Percentiles rank a stretch among this genome's conserved stretches.
These are phyloP conservation scores for Capitulum mitella DNA, from an alignment of 2,888 invertebrate genomes.

Conservation along the genomic window DNA sequence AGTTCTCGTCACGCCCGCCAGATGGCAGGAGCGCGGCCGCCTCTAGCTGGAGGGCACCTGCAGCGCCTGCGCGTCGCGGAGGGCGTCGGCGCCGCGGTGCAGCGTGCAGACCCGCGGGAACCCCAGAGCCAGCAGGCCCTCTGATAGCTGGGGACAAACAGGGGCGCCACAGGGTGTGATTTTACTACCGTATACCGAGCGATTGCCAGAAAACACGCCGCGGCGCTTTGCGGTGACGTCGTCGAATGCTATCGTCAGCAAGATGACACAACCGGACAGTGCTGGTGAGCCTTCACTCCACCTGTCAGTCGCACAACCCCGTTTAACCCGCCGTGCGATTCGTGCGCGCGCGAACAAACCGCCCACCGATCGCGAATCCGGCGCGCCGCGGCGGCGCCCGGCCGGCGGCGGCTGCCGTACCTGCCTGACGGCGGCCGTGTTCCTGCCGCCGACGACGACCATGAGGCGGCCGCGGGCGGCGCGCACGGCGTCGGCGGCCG, in stretches of 20 bases:
- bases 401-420: not conserved
- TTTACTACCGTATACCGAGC: not conserved
- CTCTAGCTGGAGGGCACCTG: constrained; percentile 44
- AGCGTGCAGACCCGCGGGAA: constrained; percentile 73
- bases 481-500: constrained; percentile 48
- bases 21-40: not conserved
- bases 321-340: not conserved
- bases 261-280: not conserved
- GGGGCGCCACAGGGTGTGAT: not conserved
- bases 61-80: constrained; percentile 49
- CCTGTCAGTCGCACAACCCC: not conserved
- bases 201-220: not conserved
- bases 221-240: not conserved
- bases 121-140: constrained; percentile 68
- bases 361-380: too few species aligned
- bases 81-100: constrained; percentile 77
- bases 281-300: not conserved
- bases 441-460: constrained; percentile 59
- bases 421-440: constrained; percentile 29
- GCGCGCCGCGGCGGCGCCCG: too few species aligned
- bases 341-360: too few species aligned
- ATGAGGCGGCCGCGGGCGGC: constrained; percentile 60
- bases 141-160: constrained; percentile 63
- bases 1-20: not conserved
- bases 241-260: not conserved